These are phyloP conservation scores for Stigmatopora argus DNA, from an alignment of 2,113 vertebrate genomes.

Conservation along the genomic window DNA sequence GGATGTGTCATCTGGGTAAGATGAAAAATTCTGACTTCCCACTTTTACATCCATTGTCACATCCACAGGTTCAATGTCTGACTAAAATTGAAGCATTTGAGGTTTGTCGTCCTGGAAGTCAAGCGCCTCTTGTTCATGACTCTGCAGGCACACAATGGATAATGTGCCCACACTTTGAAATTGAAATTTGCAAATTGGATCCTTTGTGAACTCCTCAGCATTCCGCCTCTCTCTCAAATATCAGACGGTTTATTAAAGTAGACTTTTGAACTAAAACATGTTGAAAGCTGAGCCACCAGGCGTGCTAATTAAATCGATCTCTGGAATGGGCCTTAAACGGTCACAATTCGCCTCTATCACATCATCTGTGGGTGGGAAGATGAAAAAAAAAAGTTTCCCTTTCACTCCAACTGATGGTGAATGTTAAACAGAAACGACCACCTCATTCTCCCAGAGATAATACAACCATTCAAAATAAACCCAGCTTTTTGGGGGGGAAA, in stretches of 20 bases:
- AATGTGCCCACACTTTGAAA: slow-evolving; percentile 12
- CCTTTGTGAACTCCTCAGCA: slow-evolving; percentile 19
- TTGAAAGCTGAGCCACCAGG: slow-evolving; percentile 21
- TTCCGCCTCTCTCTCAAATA: slow-evolving; percentile 15
- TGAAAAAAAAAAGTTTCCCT: slow-evolving; percentile 4
- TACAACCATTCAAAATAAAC: slow-evolving; percentile 35
- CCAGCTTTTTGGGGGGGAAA: slow-evolving; percentile 8
- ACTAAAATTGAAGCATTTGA: background rate
- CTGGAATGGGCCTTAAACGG: slow-evolving; percentile 21
- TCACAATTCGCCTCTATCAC: slow-evolving; percentile 11
- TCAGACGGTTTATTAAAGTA: slow-evolving; percentile 4
- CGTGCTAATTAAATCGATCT: slow-evolving; percentile 47
- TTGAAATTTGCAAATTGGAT: slow-evolving; percentile 24
- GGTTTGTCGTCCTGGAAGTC: slow-evolving; percentile 6
- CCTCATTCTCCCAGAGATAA: slow-evolving; percentile 16
- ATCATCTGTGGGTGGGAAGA: slow-evolving; percentile 15
- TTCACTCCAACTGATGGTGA: slow-evolving; percentile 20
- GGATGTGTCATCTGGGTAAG: background rate
- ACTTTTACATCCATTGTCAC: background rate
- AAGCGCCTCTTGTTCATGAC: slow-evolving; percentile 6
- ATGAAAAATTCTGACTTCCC: background rate
- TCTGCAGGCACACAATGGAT: slow-evolving; percentile 7
- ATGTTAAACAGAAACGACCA: slow-evolving; percentile 19
- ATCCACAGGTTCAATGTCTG: background rate
- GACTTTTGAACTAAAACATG: slow-evolving; percentile 25